These are phyloP conservation scores for Ceuthmochares aereus DNA, from an alignment of 2,113 vertebrate species.

Conservation along the genomic window DNA sequence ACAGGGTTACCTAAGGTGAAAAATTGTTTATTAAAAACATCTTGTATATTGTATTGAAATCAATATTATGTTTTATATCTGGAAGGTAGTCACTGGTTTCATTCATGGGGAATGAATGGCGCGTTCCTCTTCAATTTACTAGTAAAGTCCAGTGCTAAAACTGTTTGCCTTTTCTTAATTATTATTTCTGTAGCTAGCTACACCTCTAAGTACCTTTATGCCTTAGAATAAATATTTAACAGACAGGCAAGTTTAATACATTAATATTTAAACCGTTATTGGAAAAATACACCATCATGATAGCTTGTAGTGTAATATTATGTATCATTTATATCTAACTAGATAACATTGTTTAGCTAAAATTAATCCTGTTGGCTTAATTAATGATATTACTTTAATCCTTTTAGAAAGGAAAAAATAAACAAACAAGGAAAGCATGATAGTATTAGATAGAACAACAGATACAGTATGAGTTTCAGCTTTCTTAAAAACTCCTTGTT, in stretches of 20 bases:
- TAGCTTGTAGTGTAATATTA: background rate
- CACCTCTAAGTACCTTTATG: background rate
- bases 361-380: constrained; percentile 31
- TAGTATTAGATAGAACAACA: background rate
- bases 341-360: constrained; percentile 14
- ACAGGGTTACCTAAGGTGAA: background rate
- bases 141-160: background rate
- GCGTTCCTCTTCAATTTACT: background rate
- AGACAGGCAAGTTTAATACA: background rate
- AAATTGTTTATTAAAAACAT: background rate
- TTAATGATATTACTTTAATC: constrained; percentile 39
- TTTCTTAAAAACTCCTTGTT: background rate
- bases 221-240: background rate
- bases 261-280: constrained; percentile 18
- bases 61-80: background rate
- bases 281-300: background rate
- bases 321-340: background rate
- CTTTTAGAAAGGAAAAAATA: background rate
- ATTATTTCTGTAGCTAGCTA: background rate
- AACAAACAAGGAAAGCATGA: background rate
- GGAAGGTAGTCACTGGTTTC: background rate
- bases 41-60: background rate
- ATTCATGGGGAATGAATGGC: background rate
- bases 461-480: background rate
- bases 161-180: background rate